phyloP scores from a whole-genome alignment of 1,140 invertebrate genomes.

The Diprion similis region DNA sequence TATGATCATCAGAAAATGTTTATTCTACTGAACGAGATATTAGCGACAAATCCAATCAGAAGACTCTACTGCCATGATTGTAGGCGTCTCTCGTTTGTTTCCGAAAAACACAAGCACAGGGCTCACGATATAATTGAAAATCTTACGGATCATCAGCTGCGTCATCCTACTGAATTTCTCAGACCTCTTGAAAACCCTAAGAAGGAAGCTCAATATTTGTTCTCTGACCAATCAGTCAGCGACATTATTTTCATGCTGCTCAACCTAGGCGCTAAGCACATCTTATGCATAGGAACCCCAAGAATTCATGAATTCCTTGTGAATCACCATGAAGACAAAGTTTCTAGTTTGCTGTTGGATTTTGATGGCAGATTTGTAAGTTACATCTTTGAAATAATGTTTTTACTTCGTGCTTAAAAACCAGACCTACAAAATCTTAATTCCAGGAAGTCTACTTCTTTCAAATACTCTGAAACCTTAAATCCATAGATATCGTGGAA shows the following conservation, averaged over 20 bases:
- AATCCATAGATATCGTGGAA: too few relatives aligned
- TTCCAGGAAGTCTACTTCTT: neutral
- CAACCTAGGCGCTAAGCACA: conserved; percentile 63
- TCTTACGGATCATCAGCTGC: conserved; percentile 61
- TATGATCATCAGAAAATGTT: conserved; percentile 64
- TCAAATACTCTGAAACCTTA: neutral
- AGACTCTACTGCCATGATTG: conserved; percentile 72
- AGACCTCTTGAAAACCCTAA: conserved; percentile 69
- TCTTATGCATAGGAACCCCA: conserved; percentile 82
- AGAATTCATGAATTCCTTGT: conserved; percentile 75
- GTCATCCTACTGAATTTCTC: conserved; percentile 67
- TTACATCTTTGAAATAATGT: conserved; percentile 24
- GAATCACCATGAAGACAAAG: conserved; percentile 53
- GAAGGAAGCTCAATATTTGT: conserved; percentile 80
- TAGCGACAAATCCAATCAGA: conserved; percentile 30
- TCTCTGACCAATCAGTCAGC: conserved; percentile 65
- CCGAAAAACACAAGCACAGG: conserved; percentile 57
- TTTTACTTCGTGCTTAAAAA: conserved; percentile 7
- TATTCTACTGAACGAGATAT: conserved; percentile 57
- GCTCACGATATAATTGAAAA: conserved; percentile 57
- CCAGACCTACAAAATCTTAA: neutral
- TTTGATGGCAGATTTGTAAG: conserved; percentile 75
- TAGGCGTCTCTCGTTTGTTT: conserved; percentile 62
- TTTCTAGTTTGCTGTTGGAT: conserved; percentile 77
- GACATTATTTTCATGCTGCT: conserved; percentile 65